phyloP scores from a whole-genome alignment of 2,888 invertebrate species.

The Agrochola lota region DNA sequence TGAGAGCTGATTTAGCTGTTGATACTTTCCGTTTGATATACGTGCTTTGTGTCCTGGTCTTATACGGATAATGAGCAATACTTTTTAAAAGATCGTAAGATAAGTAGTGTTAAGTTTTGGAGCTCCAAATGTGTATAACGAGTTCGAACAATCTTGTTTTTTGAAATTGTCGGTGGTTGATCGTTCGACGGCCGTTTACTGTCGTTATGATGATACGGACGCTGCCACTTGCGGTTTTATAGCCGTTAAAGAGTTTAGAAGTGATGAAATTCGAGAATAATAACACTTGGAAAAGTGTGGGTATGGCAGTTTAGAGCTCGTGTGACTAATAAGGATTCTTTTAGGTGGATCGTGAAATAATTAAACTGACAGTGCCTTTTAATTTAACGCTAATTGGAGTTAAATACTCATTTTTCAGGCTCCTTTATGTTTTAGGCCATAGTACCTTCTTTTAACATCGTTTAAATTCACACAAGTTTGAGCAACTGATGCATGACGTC shows the following conservation, averaged over 20 bases:
- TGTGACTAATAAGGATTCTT: slow-evolving; percentile 51
- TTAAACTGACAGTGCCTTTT: slow-evolving; percentile 38
- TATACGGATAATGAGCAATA: slow-evolving; percentile 77
- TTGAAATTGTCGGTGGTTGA: slow-evolving; percentile 58
- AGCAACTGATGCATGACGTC: slow-evolving; percentile 10
- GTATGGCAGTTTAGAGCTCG: slow-evolving; percentile 33
- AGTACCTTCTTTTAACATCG: neutral
- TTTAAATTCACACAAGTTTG: slow-evolving; percentile 2
- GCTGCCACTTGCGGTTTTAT: slow-evolving; percentile 67
- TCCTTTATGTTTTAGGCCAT: slow-evolving; percentile 13
- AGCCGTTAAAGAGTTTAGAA: slow-evolving; percentile 61
- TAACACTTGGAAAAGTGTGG: slow-evolving; percentile 55
- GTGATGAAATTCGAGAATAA: slow-evolving; percentile 66
- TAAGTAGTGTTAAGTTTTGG: slow-evolving; percentile 64
- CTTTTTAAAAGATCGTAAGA: slow-evolving; percentile 70
- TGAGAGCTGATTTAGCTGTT: slow-evolving; percentile 83
- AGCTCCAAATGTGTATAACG: slow-evolving; percentile 63
- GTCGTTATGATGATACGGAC: slow-evolving; percentile 67
- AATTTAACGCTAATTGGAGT: slow-evolving; percentile 50
- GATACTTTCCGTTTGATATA: slow-evolving; percentile 81
- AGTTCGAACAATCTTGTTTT: slow-evolving; percentile 64
- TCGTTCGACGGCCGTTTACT: slow-evolving; percentile 68
- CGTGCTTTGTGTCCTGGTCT: slow-evolving; percentile 76
- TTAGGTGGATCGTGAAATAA: slow-evolving; percentile 41
- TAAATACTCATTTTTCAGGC: slow-evolving; percentile 8